These are phyloP conservation scores for Drosophila punjabiensis DNA, from an alignment of 1,140 invertebrate genomes.

Conservation along the genomic window DNA sequence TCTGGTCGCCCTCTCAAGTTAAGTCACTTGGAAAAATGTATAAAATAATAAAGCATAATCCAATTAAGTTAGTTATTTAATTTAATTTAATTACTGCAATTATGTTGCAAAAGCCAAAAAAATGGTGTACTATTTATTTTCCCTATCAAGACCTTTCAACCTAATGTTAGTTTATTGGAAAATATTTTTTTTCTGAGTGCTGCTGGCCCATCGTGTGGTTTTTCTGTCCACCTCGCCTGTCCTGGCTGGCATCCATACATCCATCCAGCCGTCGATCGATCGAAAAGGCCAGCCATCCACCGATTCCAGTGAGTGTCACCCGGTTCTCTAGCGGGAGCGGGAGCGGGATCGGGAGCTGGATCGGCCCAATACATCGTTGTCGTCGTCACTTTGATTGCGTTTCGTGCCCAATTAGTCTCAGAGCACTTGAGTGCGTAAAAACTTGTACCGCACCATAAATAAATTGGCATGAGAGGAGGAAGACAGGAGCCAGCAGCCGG, in stretches of 20 bases:
- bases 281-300: slow-evolving; percentile 20
- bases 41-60: background rate
- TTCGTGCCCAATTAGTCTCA: slow-evolving; percentile 85
- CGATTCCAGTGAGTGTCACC: slow-evolving; percentile 49
- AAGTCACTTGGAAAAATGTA: slow-evolving; percentile 3
- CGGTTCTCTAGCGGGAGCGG: slow-evolving; percentile 29
- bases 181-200: slow-evolving; percentile 20
- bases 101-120: background rate
- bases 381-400: slow-evolving; percentile 84
- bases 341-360: slow-evolving; percentile 3
- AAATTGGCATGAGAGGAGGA: slow-evolving; percentile 82
- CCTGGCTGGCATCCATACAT: slow-evolving; percentile 39
- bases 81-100: background rate
- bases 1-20: slow-evolving; percentile 23
- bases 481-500: slow-evolving; percentile 68
- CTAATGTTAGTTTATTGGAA: background rate
- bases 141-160: background rate
- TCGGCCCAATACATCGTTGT: slow-evolving; percentile 58
- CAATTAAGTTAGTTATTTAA: no score
- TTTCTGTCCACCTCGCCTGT: slow-evolving; percentile 26
- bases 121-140: no score
- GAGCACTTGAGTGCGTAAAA: slow-evolving; percentile 84
- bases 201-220: slow-evolving; percentile 1
- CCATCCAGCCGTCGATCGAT: slow-evolving; percentile 35
- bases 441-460: slow-evolving; percentile 85